Conservation (phyloP, 2,888 invertebrate species). For the Rhodophaea formosa region DNA sequence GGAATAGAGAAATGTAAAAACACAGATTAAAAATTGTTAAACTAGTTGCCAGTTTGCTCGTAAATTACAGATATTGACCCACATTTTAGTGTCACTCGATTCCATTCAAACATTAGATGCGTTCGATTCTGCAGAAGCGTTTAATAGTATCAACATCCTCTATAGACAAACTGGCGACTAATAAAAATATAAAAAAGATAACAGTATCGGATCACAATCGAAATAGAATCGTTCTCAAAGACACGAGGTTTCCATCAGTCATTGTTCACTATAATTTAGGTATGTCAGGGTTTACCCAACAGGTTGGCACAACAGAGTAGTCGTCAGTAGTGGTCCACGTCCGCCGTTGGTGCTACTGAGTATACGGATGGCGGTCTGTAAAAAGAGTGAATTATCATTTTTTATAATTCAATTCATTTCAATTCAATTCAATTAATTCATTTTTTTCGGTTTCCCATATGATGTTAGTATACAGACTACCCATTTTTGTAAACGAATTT, state of each 20-base stretch:
- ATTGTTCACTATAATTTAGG: slow-evolving; percentile 24
- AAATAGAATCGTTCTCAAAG: slow-evolving; percentile 31
- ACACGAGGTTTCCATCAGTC: slow-evolving; percentile 40
- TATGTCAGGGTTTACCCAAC: slow-evolving; percentile 40
- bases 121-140: too few relatives aligned
- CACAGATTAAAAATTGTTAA: neutral
- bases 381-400: slow-evolving; percentile 21
- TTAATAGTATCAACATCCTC: too few relatives aligned
- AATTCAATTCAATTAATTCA: too few relatives aligned
- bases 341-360: slow-evolving; percentile 65
- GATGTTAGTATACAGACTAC: too few relatives aligned
- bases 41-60: neutral
- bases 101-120: neutral
- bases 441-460: too few relatives aligned
- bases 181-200: slow-evolving; percentile 12
- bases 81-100: too few relatives aligned
- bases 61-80: neutral
- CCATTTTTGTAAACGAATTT: too few relatives aligned
- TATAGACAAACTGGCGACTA: neutral
- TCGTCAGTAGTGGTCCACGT: slow-evolving; percentile 71
- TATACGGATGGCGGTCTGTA: slow-evolving; percentile 73
- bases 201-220: slow-evolving; percentile 22
- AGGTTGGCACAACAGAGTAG: slow-evolving; percentile 55
- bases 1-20: neutral
- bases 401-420: too few relatives aligned